Evolutionary conservation across 2,797 vertebrate species (phyloP), one percentile per base, ranked within the genome.

Genomic region (Brotula barbata): DNA sequence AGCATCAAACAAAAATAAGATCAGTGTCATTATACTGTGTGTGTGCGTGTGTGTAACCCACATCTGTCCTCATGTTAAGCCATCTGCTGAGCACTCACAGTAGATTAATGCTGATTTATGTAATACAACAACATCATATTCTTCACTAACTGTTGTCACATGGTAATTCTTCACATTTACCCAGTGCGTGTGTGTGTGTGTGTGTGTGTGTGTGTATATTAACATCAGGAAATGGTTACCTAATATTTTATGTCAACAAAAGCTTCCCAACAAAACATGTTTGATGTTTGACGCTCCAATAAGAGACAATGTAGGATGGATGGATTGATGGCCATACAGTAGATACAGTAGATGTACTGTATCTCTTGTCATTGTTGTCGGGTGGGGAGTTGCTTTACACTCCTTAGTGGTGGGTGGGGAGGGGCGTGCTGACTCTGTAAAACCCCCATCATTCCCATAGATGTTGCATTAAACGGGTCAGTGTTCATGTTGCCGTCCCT

Each of bases 1-100:
- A 28, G 25, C n/a, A n/a, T n/a, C 3, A 28, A 28, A 28, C 25
- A 33, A 33, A 33, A 10, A 33, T 6, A 6, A 10, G 5, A 40
- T 9, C 22, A 39, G 37, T 47, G 25, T 36, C 17, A 31, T 45
- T 19, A 25, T n/a, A 50, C 6, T 23, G 54, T 53, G 23, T 53
- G 42, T 39, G 34, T 40, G 17, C 12, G 40, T 19, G 23, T 43
- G 17, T 51, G 23, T 42, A 4, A 21, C 36, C 22, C 51, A 68
- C 68, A 72, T 68, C 64, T 77, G 64, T 68, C 21, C 51, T 15
- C 25, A 41, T 50, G 60, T 42, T 40, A 14, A 58, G 43, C 65
- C 75, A 77, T 73, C 75, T 77, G 70, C 44, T 48, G 14, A 20
- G 34, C 31, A 52, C 64, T 77, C 19, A 39, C 17, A 58, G 57